These are phyloP conservation scores for Dolichopus griseipennis DNA, from an alignment of 2,888 invertebrate genomes.

Conservation along the genomic window DNA sequence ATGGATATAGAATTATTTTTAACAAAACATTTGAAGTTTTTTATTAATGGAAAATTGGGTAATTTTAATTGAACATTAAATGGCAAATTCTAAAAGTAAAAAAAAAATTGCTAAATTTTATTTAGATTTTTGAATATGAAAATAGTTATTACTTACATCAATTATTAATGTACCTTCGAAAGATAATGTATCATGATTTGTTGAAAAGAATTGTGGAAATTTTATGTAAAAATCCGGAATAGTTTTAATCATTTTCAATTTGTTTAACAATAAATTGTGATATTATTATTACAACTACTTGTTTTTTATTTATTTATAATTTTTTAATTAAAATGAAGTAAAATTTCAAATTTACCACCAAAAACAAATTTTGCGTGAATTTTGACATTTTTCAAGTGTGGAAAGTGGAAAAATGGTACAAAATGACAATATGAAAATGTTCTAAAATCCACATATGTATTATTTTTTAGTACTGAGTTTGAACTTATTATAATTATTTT, in stretches of 20 bases:
- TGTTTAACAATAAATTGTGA: too few relatives aligned
- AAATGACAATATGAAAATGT: too few relatives aligned
- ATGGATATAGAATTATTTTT: background rate
- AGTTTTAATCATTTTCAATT: background rate
- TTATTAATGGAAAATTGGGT: background rate
- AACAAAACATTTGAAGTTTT: background rate
- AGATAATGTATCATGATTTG: background rate
- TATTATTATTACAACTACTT: too few relatives aligned
- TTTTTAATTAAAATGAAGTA: too few relatives aligned
- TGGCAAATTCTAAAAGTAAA: background rate
- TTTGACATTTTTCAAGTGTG: too few relatives aligned
- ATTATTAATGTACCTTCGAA: background rate
- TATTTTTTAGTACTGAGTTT: too few relatives aligned
- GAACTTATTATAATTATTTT: too few relatives aligned
- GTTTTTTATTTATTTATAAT: too few relatives aligned
- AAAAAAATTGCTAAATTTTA: background rate
- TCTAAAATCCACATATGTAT: too few relatives aligned
- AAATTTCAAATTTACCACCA: too few relatives aligned
- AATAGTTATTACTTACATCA: background rate
- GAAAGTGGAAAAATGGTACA: too few relatives aligned
- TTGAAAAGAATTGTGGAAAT: background rate
- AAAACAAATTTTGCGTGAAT: too few relatives aligned
- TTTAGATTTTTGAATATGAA: background rate
- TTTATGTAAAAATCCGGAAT: background rate
- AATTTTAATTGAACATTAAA: background rate